Evolutionary conservation across 2,888 invertebrate genomes (phyloP), one percentile per base, ranked within the genome.

Genomic region (Taenaris catops): DNA sequence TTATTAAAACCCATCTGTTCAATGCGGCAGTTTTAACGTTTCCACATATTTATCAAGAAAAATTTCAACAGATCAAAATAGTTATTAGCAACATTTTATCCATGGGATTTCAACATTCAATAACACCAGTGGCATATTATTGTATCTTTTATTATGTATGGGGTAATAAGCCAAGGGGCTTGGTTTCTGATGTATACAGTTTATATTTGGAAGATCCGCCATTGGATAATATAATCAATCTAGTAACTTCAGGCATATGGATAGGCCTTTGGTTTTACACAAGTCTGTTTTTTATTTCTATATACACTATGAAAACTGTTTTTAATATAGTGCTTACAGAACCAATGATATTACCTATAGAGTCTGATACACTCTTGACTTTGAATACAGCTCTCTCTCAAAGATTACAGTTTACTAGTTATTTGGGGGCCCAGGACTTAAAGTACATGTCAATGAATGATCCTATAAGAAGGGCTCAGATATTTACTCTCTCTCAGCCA

Each of bases 401-500:
- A 36, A 88, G 89, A 34, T 81, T 91, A 27, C 92, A 92, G 4
- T 91, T 94, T 29, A 87, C 92, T 44, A 93, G 93, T 63, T 91
- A 93, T 58, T 76, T 96, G 34, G 95, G 93, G 3, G 94, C 92
- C 42, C 84, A 92, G 41, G 95, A 95, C 65, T 83, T 96, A 8
- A 89, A 89, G 52, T 88, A 89, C 16, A 65, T 96, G 53, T 88
- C 93, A 0, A 88, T 90, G 53, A 91, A 90, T 55, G 91, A 92
- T 21, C 61, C 76, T 9, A 28, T 45, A 0, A 86, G 94, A 51
- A 88, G 96, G 26, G 67, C 81, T 48, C 78, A 90, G 36, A 79
- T 96, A 21, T 96, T 93, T 60, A 88, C 90, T 6, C 75, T 95
- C 0, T 94, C 94, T 14, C 91, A 92, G 56, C 95, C 95, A 11